Evolutionary conservation across 1,140 invertebrate species (phyloP), one percentile per base, ranked within the genome.

Genomic region (Hycleus phaleratus): DNA sequence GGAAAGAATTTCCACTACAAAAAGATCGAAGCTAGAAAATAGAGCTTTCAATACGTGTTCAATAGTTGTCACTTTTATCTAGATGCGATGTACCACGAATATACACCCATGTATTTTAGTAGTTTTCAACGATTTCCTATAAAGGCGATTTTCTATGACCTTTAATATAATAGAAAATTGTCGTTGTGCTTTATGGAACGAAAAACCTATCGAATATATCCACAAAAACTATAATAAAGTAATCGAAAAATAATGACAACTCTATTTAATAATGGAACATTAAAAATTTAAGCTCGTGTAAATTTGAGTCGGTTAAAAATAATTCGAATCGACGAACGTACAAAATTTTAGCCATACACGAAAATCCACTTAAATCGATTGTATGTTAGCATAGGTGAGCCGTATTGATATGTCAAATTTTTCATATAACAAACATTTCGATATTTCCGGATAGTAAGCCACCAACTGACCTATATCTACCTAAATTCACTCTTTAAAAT

Each of bases 11-110:
- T 32, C 32, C 32, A 32, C 42, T 12, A 53, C 25, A 53, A 53
- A 53, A 43, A 45, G 50, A n/a, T 52, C 50, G 50, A 44, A n/a
- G 26, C 42, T 53, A 38, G 51, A 53, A 53, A 53, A 53, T 53
- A 43, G 51, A 45, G 38, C 43, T 53, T 53, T 53, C 51, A 53
- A 53, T 53, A 53, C 44, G 51, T 53, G 51, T 53, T 53, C 51
- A 46, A 42, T 53, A 45, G 46, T 53, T 53, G 51, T 53, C 51
- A 53, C 51, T 45, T 53, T 53, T 53, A 53, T 53, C 51, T 46
- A 44, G 51, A 32, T 45, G 24, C 24, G 26, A 45, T 53, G 42
- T 53, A 53, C 51, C 42, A 46, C 18, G 25, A 18, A 26, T 43
- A 44, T 52, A 52, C 9, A 44, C 42, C 7, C 43, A 32, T 46